Evolutionary conservation across 2,888 invertebrate genomes (phyloP), one percentile per base, ranked within the genome.

Genomic region (Aplocera efformata): DNA sequence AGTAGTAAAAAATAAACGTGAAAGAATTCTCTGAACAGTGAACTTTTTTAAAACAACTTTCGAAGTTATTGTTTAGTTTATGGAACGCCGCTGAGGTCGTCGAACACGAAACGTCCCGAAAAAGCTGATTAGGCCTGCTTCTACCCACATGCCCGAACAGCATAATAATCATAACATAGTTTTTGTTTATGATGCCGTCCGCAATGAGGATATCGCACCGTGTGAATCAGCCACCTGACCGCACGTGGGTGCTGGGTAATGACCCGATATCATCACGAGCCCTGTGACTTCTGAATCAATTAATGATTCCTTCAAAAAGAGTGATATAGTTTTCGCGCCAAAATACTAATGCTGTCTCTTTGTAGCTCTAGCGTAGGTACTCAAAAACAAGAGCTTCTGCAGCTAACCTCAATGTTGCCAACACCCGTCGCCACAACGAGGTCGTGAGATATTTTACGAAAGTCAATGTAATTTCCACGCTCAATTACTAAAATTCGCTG

Each of bases 171-270:
- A 53, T 45, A 53, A 48, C 39, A 56, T 42, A 54, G 50, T 58
- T 61, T 61, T 63, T 63, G 60, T 68, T 64, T 62, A 58, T 63
- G 57, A 61, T 59, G 32, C 50, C 46, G 26, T 41, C 43, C 49
- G 51, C 54, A 41, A 50, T 34, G 60, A 53, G 66, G 58, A 60
- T 64, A 68, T 52, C 51, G 60, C 60, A 53, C 64, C 48, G 55
- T 43, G 54, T 74, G 73, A 72, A 61, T 74, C 67, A 69, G 60
- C 50, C 36, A 58, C 11, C 23, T 34, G 31, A n/a, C 10, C 7
- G 23, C 37, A 38, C 40, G 73, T 72, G 50, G 68, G 68, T 46
- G 55, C 48, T 62, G 62, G 58, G 41, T 61, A 62, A 60, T 48
- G 65, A 60, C 60, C 58, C 46, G 40, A 24, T 23, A 48, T 45